A percentile compares a stretch with the other conserved stretches of the same genome.
Evolutionary conservation across 2,888 invertebrate species (phyloP).

Genomic region (Endotricha flammealis): DNA sequence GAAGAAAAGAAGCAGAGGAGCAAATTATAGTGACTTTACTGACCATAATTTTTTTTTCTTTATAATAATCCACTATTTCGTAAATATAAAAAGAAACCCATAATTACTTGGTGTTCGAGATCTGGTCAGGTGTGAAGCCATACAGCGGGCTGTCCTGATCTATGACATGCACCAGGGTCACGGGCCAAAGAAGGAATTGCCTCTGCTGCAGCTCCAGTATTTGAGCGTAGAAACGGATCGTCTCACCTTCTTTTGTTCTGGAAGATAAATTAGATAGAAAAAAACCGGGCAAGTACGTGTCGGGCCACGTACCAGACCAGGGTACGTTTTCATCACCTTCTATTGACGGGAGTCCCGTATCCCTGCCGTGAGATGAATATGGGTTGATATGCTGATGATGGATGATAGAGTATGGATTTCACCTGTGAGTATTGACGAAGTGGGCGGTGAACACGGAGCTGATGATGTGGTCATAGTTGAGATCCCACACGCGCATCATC

Average conservation of each 20-base stretch:
- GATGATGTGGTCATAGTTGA: constrained; percentile 88
- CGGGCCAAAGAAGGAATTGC: constrained; percentile 87
- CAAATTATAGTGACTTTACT: not conserved
- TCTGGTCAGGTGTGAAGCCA: constrained; percentile 83
- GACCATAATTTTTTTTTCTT: too few species aligned
- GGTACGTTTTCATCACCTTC: not conserved
- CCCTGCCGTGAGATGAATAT: not conserved
- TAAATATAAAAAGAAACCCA: not conserved
- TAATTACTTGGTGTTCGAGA: constrained; percentile 76
- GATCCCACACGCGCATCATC: constrained; percentile 89
- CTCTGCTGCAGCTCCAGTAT: constrained; percentile 48
- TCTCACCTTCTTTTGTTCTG: constrained; percentile 66
- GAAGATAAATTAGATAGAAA: constrained; percentile 4
- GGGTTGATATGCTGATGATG: not conserved
- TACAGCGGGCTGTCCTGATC: constrained; percentile 87
- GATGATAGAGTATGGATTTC: too few species aligned
- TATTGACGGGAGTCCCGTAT: too few species aligned
- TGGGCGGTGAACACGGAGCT: constrained; percentile 87
- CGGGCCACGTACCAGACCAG: not conserved
- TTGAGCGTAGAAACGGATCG: constrained; percentile 57
- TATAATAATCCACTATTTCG: too few species aligned
- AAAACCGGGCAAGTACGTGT: too few species aligned
- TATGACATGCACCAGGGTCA: constrained; percentile 90
- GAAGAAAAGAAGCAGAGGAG: too few species aligned
- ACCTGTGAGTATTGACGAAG: constrained; percentile 62